Conservation (phyloP, 2,797 vertebrate species). For the Nyctibius grandis region DNA sequence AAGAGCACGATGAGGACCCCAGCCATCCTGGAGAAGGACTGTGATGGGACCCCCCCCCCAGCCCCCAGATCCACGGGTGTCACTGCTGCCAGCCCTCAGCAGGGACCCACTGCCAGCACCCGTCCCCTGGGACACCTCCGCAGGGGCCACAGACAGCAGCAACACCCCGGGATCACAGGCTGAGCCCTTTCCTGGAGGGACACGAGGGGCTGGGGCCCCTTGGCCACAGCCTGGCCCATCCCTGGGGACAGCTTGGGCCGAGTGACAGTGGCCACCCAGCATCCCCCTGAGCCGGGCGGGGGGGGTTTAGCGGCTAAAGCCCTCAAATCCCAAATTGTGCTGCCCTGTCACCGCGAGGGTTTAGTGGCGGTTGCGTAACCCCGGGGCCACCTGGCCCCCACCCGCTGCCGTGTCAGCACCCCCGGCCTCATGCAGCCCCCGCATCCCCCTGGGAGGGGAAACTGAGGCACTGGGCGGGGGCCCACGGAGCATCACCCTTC, state of each 20-base stretch:
- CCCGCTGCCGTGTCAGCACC: conserved; percentile 20
- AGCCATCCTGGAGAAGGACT: neutral
- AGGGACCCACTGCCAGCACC: neutral
- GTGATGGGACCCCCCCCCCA: too few relatives aligned
- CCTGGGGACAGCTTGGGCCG: neutral
- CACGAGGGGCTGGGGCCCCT: neutral
- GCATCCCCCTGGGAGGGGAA: accelerated
- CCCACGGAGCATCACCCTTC: neutral
- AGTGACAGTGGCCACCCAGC: neutral
- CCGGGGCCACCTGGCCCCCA: conserved; percentile 8
- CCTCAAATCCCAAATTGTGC: conserved; percentile 77
- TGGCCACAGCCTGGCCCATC: neutral
- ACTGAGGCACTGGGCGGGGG: neutral
- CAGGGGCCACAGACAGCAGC: accelerated
- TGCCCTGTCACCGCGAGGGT: conserved; percentile 70
- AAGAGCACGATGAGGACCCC: neutral
- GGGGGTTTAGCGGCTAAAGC: conserved; percentile 48
- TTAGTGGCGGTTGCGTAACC: conserved; percentile 76
- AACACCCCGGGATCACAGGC: accelerated
- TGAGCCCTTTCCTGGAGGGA: neutral
- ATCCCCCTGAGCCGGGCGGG: neutral
- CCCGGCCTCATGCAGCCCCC: neutral
- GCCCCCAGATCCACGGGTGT: neutral
- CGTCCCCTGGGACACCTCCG: neutral
- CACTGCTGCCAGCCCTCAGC: neutral